These are phyloP conservation scores for Drosophila bocqueti DNA, from an alignment of 1,140 invertebrate species.

Conservation along the genomic window DNA sequence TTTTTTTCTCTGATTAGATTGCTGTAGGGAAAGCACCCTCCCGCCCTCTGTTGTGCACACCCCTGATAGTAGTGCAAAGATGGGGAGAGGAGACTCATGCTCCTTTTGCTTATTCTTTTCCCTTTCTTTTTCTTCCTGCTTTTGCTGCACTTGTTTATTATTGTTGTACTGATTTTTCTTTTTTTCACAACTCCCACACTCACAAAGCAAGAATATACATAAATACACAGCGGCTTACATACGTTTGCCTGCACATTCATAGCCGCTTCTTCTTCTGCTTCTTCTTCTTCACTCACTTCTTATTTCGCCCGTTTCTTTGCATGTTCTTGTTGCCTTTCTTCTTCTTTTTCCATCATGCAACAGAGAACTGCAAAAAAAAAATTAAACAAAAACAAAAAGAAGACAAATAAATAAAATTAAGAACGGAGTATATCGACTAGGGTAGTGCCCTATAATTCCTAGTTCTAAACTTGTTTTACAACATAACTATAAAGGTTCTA, in stretches of 20 bases:
- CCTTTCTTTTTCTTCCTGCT: slow-evolving; percentile 39
- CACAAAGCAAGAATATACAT: slow-evolving; percentile 2
- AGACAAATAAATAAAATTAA: slow-evolving; percentile 36
- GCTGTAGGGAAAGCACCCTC: not conserved
- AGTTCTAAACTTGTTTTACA: not conserved
- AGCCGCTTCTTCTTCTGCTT: slow-evolving; percentile 30
- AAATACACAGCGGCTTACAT: slow-evolving; percentile 15
- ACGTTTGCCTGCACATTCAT: slow-evolving; percentile 53
- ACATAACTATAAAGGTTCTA: not conserved
- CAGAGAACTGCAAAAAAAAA: slow-evolving; percentile 47
- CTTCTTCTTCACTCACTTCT: slow-evolving; percentile 32
- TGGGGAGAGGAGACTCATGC: slow-evolving; percentile 26
- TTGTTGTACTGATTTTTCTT: slow-evolving; percentile 25
- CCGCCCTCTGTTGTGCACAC: not conserved
- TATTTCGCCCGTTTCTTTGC: slow-evolving; percentile 52
- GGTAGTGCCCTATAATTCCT: not conserved
- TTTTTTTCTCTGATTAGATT: slow-evolving; percentile 12
- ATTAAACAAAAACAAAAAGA: slow-evolving; percentile 7
- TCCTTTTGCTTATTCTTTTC: slow-evolving; percentile 35
- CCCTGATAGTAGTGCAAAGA: slow-evolving; percentile 30
- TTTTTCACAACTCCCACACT: slow-evolving; percentile 22
- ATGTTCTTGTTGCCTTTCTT: slow-evolving; percentile 57
- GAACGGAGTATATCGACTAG: slow-evolving; percentile 1
- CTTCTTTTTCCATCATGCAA: slow-evolving; percentile 58
- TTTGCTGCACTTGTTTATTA: slow-evolving; percentile 54